A percentile compares a stretch with the other conserved stretches of the same genome.
Evolutionary conservation across 2,113 vertebrate species (phyloP).

Genomic region (Onychostruthus taczanowskii): DNA sequence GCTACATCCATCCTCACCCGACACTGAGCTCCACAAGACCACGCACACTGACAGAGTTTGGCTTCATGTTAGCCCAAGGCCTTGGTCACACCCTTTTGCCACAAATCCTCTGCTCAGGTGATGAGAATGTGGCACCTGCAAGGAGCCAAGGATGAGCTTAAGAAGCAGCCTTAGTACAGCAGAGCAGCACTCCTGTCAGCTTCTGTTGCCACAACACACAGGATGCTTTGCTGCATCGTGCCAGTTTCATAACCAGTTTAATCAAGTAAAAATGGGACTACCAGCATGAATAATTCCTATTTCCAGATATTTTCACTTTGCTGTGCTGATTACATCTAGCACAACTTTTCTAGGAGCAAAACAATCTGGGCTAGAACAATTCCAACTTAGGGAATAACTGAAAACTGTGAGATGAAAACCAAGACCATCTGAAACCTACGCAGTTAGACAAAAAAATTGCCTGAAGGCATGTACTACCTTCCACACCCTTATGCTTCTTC

Average conservation of each 20-base stretch:
- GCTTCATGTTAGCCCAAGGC: not conserved
- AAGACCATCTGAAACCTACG: not conserved
- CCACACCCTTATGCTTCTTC: not conserved
- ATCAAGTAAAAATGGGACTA: not conserved
- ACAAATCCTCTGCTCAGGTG: not conserved
- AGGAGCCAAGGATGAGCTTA: not conserved
- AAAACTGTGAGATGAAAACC: not conserved
- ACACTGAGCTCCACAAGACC: not conserved
- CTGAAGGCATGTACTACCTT: not conserved
- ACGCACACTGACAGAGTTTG: not conserved
- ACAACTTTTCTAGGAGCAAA: not conserved
- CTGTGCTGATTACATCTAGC: not conserved
- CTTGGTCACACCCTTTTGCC: not conserved
- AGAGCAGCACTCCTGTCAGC: not conserved
- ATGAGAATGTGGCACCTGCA: not conserved
- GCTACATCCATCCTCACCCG: not conserved
- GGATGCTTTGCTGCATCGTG: not conserved
- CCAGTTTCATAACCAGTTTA: not conserved
- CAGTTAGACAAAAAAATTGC: not conserved
- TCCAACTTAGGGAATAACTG: not conserved
- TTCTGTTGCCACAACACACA: not conserved
- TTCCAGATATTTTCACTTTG: not conserved
- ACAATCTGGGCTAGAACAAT: not conserved
- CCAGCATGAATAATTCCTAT: not conserved
- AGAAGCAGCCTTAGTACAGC: not conserved